Percentiles rank a stretch among this genome's conserved stretches.
Conservation (phyloP, 2,113 vertebrate species). For the Piaya cayana region DNA sequence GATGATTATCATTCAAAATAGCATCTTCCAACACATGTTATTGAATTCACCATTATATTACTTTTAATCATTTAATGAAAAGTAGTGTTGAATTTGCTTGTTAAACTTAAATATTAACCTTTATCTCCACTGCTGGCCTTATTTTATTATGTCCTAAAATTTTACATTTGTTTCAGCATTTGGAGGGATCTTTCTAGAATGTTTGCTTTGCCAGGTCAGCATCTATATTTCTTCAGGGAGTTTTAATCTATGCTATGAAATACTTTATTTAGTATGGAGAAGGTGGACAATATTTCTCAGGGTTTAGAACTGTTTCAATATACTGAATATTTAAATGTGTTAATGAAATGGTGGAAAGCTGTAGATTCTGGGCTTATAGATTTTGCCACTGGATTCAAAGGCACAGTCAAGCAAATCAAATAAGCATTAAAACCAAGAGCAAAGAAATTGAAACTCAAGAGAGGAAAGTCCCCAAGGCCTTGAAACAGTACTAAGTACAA, state of each 20-base stretch:
- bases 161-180: background rate
- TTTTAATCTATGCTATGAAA: background rate
- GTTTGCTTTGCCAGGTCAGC: background rate
- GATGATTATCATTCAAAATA: constrained; percentile 7
- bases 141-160: background rate
- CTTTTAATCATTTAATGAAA: constrained; percentile 12
- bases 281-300: background rate
- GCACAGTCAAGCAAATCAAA: background rate
- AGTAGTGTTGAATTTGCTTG: background rate
- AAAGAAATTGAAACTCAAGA: background rate
- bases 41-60: constrained; percentile 21
- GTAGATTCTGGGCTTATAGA: background rate
- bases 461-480: background rate
- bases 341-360: background rate
- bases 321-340: background rate
- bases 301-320: background rate
- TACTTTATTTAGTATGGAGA: background rate
- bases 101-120: background rate
- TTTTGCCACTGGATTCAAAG: background rate
- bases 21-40: constrained; percentile 9
- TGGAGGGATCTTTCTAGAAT: background rate
- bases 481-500: background rate
- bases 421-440: background rate
- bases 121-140: background rate
- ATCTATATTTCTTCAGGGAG: background rate